phyloP scores from a whole-genome alignment of 2,113 vertebrate species.

The Microtus ochrogaster region DNA sequence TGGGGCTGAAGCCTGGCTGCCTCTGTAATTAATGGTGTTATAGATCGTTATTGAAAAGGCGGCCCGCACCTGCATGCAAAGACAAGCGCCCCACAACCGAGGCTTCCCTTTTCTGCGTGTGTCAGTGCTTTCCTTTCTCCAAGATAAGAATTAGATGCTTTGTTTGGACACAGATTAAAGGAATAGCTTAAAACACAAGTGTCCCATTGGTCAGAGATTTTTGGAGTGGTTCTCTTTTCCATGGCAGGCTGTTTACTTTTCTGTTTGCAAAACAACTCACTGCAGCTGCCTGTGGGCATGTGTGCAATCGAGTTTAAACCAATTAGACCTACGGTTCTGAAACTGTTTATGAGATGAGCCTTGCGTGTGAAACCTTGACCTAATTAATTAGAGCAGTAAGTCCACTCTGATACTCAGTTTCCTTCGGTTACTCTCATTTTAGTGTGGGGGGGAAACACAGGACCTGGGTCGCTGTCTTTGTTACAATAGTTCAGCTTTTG shows the following conservation, averaged over 20 bases:
- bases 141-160: slow-evolving; percentile 72
- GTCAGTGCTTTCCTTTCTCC: slow-evolving; percentile 57
- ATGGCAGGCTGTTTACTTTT: slow-evolving; percentile 69
- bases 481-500: neutral
- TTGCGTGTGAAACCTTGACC: slow-evolving; percentile 29
- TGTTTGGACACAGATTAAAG: slow-evolving; percentile 78
- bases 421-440: slow-evolving; percentile 8
- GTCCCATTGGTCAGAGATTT: slow-evolving; percentile 63
- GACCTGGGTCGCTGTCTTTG: neutral
- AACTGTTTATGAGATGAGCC: slow-evolving; percentile 37
- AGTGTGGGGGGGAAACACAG: slow-evolving; percentile 17
- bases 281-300: slow-evolving; percentile 66
- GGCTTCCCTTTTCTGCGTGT: slow-evolving; percentile 26
- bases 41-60: slow-evolving; percentile 61
- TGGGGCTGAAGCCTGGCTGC: slow-evolving; percentile 23
- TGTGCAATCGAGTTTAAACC: slow-evolving; percentile 63
- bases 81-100: neutral
- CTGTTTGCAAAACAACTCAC: slow-evolving; percentile 68
- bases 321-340: slow-evolving; percentile 60
- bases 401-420: neutral
- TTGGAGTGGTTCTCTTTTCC: slow-evolving; percentile 65
- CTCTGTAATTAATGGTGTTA: slow-evolving; percentile 59
- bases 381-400: slow-evolving; percentile 26
- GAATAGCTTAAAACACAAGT: slow-evolving; percentile 53
- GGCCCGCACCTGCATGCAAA: slow-evolving; percentile 61